Percentiles rank a stretch among this genome's conserved stretches.
phyloP scores from a whole-genome alignment of 1,140 invertebrate genomes.

The Panagrolaimus sp. region DNA sequence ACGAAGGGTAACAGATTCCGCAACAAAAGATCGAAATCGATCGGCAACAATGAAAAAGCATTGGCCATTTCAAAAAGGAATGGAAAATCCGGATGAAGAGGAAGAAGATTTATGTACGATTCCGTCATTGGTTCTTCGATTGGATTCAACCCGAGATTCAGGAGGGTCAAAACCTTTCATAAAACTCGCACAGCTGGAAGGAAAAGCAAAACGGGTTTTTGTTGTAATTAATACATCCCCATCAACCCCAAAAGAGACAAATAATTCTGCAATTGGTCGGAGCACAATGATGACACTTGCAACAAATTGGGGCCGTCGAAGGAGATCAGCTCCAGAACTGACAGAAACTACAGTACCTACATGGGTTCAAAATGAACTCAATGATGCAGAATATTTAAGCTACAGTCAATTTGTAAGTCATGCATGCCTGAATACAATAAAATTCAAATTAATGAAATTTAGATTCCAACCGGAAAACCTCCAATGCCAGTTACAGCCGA shows the following conservation, averaged over 20 bases:
- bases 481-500: not conserved
- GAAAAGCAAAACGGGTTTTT: slow-evolving; percentile 28
- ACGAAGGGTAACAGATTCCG: not conserved
- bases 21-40: not conserved
- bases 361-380: slow-evolving; percentile 39
- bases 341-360: slow-evolving; percentile 22
- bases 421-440: not conserved
- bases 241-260: slow-evolving; percentile 14
- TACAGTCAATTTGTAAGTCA: slow-evolving; percentile 32
- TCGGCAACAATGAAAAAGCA: slow-evolving; percentile 1
- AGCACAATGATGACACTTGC: not conserved
- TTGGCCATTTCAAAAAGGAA: slow-evolving; percentile 2
- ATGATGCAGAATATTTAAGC: slow-evolving; percentile 34
- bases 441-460: not conserved
- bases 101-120: slow-evolving; percentile 7
- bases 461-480: not conserved
- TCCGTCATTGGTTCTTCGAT: slow-evolving; percentile 7
- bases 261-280: slow-evolving; percentile 7
- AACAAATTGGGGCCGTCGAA: slow-evolving; percentile 8
- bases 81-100: not conserved
- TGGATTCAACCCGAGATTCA: slow-evolving; percentile 21
- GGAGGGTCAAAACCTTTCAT: slow-evolving; percentile 29
- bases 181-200: slow-evolving; percentile 27
- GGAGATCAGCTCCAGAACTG: slow-evolving; percentile 42
- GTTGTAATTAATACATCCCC: slow-evolving; percentile 35